A percentile compares a stretch with the other conserved stretches of the same genome.
Conservation (phyloP, 2,113 vertebrate genomes). For the Chloebia gouldiae region DNA sequence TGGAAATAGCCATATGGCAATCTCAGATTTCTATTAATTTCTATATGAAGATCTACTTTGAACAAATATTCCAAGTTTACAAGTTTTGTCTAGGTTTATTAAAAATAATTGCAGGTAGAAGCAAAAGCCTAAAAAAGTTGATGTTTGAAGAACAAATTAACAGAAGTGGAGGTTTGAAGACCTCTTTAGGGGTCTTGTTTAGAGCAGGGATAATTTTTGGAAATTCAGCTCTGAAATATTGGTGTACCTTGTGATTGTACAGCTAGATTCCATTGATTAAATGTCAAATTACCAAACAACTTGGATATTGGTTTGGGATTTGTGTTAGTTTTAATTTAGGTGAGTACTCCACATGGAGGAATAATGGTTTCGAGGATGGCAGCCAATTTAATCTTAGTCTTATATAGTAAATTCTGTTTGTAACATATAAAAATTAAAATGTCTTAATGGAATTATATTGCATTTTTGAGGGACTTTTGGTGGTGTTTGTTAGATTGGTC, state of each 20-base stretch:
- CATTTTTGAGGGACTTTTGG: not conserved
- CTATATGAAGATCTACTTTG: not conserved
- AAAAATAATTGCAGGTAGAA: not conserved
- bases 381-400: not conserved
- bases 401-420: not conserved
- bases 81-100: not conserved
- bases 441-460: not conserved
- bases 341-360: not conserved
- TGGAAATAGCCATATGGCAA: not conserved
- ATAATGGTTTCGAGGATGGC: not conserved
- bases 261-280: not conserved
- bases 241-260: not conserved
- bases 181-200: not conserved
- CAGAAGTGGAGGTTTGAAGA: not conserved
- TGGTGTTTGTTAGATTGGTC: not conserved
- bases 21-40: not conserved
- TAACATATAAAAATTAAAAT: not conserved
- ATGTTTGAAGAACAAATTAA: not conserved
- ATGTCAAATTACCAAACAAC: not conserved
- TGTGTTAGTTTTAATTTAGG: not conserved
- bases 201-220: not conserved
- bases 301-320: not conserved
- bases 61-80: not conserved
- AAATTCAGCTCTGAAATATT: not conserved
- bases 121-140: not conserved